These are phyloP conservation scores for Bradypodion pumilum DNA, from an alignment of 2,797 vertebrate genomes.

Conservation along the genomic window DNA sequence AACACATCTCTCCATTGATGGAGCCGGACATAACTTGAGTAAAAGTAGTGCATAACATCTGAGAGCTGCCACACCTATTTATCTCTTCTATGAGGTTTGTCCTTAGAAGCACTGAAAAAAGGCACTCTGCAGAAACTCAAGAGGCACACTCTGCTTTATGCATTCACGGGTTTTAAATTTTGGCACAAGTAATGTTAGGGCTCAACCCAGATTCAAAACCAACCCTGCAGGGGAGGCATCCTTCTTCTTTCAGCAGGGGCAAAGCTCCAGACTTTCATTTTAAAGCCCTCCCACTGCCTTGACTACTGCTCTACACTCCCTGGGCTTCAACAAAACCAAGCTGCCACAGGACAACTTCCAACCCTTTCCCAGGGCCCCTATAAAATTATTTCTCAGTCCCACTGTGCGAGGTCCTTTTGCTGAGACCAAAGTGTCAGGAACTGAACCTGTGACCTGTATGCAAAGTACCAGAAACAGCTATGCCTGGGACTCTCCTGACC, in stretches of 20 bases:
- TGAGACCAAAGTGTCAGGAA: neutral
- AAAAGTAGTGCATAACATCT: neutral
- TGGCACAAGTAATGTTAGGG: slow-evolving; percentile 60
- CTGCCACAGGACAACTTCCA: neutral
- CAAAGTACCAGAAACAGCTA: neutral
- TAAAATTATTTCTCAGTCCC: neutral
- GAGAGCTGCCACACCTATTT: neutral
- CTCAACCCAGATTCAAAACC: neutral
- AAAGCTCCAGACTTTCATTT: neutral
- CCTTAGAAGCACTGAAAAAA: slow-evolving; percentile 8
- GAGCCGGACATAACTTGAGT: neutral
- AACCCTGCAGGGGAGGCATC: neutral
- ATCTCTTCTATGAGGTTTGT: neutral
- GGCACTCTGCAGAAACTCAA: slow-evolving; percentile 6
- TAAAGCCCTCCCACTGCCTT: too few species aligned
- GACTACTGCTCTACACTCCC: neutral
- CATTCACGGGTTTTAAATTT: neutral
- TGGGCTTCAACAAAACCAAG: neutral
- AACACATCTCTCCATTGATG: neutral
- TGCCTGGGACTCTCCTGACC: neutral
- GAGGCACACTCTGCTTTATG: slow-evolving; percentile 7
- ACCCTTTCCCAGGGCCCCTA: neutral
- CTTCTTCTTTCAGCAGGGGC: neutral
- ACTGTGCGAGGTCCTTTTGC: neutral
- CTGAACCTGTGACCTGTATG: neutral